Evolutionary conservation across 2,113 vertebrate genomes (phyloP), one percentile per base, ranked within the genome.

Genomic region (Lonchura striata): DNA sequence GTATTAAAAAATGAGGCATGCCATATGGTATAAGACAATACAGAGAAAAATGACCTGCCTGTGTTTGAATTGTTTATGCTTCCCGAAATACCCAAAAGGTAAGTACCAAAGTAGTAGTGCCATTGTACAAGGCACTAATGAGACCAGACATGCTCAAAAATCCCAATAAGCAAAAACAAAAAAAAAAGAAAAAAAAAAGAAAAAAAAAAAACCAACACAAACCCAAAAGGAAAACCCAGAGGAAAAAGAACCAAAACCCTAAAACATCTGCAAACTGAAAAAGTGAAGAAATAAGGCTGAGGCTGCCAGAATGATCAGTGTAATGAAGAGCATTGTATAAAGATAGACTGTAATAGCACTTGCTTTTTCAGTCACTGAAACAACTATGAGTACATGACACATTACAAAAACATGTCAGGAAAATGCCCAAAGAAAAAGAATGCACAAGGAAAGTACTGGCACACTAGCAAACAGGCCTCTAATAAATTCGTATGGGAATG

Each of bases 1-100:
- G 24, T 47, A 94, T 84, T 72, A 84, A 94, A 94, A 95, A 89
- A 89, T 1, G 86, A 94, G 82, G 92, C 88, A 94, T 94, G 91
- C 84, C 78, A 80, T 89, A 89, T 20, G 35, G 64, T 80, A 60
- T 81, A 93, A 96, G 91, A 95, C 92, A 94, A 87, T 72, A 92
- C 20, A 60, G 69, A 96, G 7, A 82, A 82, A 95, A 87, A 72
- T 59, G 15, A 94, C 71, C 56, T 85, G 82, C 54, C 88, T 84
- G 86, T 54, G 80, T 92, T 90, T 82, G 46, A 93, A 77, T 25
- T 39, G 82, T 44, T 79, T 90, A 80, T 90, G 86, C 49, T 81
- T 94, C 80, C 77, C 59, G 79, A 91, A 92, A 94, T 24, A 95
- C n/a, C 71, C 78, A 69, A 72, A 91, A 83, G 44, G 56, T 31